Base-by-base conservation (phyloP, 2,888 invertebrate species). In the Diadegma fenestrale region DNA sequence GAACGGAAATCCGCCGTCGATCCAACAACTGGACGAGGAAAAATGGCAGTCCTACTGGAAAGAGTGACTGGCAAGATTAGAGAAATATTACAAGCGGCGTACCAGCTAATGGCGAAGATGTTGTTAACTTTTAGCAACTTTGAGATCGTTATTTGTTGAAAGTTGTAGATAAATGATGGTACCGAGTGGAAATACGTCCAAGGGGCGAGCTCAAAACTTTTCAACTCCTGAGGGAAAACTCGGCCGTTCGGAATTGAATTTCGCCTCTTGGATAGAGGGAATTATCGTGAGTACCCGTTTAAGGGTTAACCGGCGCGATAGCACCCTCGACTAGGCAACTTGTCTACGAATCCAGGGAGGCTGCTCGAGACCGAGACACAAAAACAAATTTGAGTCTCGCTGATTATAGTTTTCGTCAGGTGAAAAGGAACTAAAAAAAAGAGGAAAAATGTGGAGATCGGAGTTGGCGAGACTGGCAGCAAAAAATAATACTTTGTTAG, bases 1-100 rank as follows among this genome's bases (percentile, higher is more conserved):
- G 0, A 95, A 95, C 89, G 97, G 97, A 0, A 94, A 95, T n/a
- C 95, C 95, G 72, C 96, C 97, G 0, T 95, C 96, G 87, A 94
- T 95, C 0, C 96, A 96, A 90, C 94, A 95, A 73, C 93, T 97
- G 58, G 93, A 94, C 12, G 94, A 94, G 8, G 94, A 95, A 2
- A 94, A 95, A 68, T 94, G 96, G 87, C 93, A 95, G 75, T 94
- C 95, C 71, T 96, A 97, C 90, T 97, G 97, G 97, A 94, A 95
- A 0, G 94, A 95, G 68, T 97, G 97, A 97, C 91, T 96, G 45
- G 94, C 93, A 14, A 94, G 97, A 71, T 92, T 97, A 45, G 95
- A 96, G 88, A 92, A 94, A 54, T 97, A 95, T 87, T 86, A 90
- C 43, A 61, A 58, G 1, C 84, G 69, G 71, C 64, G 45, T 64